phyloP scores from a whole-genome alignment of 2,113 vertebrate species.

The Eolophus roseicapilla region DNA sequence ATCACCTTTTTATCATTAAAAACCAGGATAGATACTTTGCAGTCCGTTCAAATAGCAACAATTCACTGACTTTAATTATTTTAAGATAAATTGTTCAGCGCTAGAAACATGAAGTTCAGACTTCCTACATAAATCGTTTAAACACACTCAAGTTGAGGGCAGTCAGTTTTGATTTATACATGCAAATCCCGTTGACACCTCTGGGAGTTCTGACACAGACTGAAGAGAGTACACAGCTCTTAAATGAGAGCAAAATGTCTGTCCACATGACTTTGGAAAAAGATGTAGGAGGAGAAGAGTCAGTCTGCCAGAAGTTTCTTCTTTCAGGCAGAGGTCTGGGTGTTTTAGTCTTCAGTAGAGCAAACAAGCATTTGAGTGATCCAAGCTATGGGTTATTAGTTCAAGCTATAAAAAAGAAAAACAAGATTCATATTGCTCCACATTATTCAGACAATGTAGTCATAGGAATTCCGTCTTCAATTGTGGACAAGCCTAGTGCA shows the following conservation, averaged over 20 bases:
- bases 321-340: slow-evolving; percentile 42
- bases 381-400: slow-evolving; percentile 46
- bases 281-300: slow-evolving; percentile 21
- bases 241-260: slow-evolving; percentile 46
- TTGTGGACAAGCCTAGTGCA: not conserved
- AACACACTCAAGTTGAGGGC: not conserved
- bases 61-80: not conserved
- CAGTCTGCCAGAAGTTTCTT: slow-evolving; percentile 42
- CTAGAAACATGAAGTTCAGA: not conserved
- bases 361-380: slow-evolving; percentile 14
- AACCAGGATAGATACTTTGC: not conserved
- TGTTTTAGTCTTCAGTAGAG: slow-evolving; percentile 16
- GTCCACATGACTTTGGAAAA: slow-evolving; percentile 20
- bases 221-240: slow-evolving; percentile 2
- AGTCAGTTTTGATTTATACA: slow-evolving; percentile 33
- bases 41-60: not conserved
- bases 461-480: slow-evolving; percentile 12
- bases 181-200: slow-evolving; percentile 30
- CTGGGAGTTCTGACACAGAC: slow-evolving; percentile 47
- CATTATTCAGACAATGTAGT: not conserved
- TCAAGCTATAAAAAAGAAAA: slow-evolving; percentile 40
- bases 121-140: slow-evolving; percentile 10
- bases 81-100: not conserved
- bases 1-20: not conserved
- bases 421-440: not conserved